Evolutionary conservation across 2,797 vertebrate species (phyloP).

Genomic region (Poeciliopsis paucimaculata): DNA sequence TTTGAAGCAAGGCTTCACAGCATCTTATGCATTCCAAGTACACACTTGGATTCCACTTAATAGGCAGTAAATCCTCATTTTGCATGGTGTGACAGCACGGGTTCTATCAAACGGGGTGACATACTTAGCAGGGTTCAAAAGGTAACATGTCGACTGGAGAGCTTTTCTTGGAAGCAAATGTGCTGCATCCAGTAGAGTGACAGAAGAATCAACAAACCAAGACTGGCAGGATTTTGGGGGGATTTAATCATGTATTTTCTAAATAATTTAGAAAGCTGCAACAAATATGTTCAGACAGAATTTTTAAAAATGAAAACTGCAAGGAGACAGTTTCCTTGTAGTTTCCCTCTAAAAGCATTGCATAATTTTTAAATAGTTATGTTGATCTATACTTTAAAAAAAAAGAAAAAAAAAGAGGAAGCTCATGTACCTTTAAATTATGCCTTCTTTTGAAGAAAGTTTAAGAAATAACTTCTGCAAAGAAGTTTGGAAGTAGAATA

Average conservation of each 20-base stretch:
- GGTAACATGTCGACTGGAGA: constrained; percentile 59
- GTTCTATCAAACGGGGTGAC: constrained; percentile 56
- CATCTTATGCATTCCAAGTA: constrained; percentile 35
- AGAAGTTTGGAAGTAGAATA: neutral
- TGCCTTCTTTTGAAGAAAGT: neutral
- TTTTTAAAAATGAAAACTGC: constrained; percentile 9
- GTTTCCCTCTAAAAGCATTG: neutral
- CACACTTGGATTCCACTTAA: constrained; percentile 50
- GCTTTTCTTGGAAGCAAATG: constrained; percentile 32
- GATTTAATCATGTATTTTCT: constrained; percentile 31
- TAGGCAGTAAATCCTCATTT: constrained; percentile 61
- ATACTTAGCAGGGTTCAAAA: constrained; percentile 68
- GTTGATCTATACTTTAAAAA: neutral
- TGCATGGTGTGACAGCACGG: constrained; percentile 34
- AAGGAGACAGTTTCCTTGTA: constrained; percentile 11
- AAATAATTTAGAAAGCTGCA: constrained; percentile 57
- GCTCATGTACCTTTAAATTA: neutral
- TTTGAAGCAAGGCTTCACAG: constrained; percentile 36
- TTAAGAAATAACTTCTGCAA: neutral
- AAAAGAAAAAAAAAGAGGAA: neutral
- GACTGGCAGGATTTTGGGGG: constrained; percentile 27
- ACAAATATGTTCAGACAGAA: constrained; percentile 23
- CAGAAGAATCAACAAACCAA: constrained; percentile 32
- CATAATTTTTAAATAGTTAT: neutral
- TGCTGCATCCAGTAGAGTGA: constrained; percentile 18